These are phyloP conservation scores for Altica lythri DNA, from an alignment of 2,888 invertebrate species.

Conservation along the genomic window DNA sequence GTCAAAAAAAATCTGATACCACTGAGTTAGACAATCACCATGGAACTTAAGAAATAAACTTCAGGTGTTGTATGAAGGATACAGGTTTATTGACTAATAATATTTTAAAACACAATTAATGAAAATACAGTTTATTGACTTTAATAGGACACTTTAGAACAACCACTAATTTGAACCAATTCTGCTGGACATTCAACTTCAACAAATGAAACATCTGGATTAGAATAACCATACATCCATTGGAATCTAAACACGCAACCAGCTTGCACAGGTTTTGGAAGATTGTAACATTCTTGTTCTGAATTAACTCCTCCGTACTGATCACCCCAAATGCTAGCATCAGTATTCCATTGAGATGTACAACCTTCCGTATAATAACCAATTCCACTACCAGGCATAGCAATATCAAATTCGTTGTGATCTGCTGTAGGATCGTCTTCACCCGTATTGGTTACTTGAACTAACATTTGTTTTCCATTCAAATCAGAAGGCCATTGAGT, in stretches of 20 bases:
- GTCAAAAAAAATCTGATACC: no score
- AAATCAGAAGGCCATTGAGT: conserved; percentile 19
- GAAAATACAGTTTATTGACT: no score
- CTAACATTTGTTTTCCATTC: conserved; percentile 36
- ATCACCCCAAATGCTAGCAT: background rate
- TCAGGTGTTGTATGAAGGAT: no score
- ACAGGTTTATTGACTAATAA: no score
- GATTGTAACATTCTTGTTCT: background rate
- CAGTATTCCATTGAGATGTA: background rate
- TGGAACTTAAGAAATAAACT: no score
- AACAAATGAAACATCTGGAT: background rate
- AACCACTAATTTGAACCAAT: background rate
- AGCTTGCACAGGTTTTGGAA: background rate
- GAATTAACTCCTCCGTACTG: background rate
- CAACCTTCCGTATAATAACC: conserved; percentile 3
- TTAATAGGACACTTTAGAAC: background rate
- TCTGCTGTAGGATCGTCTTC: conserved; percentile 15
- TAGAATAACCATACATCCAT: background rate
- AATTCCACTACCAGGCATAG: conserved; percentile 19
- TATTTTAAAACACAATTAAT: no score
- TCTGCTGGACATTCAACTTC: background rate
- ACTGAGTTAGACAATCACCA: no score
- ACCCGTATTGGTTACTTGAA: conserved; percentile 39
- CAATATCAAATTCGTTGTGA: conserved; percentile 17
- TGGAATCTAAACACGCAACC: background rate